Conservation (phyloP, 1,140 invertebrate genomes). For the Caenorhabditis latens region DNA sequence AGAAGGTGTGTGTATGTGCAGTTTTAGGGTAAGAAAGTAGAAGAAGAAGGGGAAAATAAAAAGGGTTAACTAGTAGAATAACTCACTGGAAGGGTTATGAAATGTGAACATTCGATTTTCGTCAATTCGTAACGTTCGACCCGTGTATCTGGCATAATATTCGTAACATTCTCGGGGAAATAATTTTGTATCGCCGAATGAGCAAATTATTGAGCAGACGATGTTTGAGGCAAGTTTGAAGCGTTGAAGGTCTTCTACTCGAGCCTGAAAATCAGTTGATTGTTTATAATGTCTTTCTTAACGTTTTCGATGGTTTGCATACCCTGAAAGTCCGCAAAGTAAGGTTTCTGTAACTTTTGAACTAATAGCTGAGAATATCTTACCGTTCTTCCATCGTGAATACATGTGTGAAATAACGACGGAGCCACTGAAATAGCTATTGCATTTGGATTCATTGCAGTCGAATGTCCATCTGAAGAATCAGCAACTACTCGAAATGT, state of each 20-base stretch:
- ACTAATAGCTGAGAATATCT: conserved; percentile 30
- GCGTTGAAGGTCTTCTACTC: conserved; percentile 92
- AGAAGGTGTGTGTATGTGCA: background rate
- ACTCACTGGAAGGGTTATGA: conserved; percentile 87
- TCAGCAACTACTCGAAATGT: conserved; percentile 96
- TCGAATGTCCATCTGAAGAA: conserved; percentile 87
- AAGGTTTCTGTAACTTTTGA: conserved; percentile 11
- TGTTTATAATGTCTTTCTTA: background rate
- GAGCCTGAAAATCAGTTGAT: conserved; percentile 83
- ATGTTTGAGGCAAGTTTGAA: conserved; percentile 94
- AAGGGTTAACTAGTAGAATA: conserved; percentile 38
- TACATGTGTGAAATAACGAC: conserved; percentile 97
- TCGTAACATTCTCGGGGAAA: conserved; percentile 96
- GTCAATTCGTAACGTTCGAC: conserved; percentile 89
- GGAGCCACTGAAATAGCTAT: conserved; percentile 92
- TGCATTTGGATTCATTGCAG: conserved; percentile 95
- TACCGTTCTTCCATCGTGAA: conserved; percentile 85
- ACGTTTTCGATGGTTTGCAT: background rate
- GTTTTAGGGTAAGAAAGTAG: background rate
- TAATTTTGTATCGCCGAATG: conserved; percentile 93
- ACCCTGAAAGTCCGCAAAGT: background rate
- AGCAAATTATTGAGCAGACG: conserved; percentile 95
- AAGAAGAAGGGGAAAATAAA: conserved; percentile 10
- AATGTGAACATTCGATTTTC: conserved; percentile 95
- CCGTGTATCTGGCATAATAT: conserved; percentile 95